A percentile compares a stretch with the other conserved stretches of the same genome.
Evolutionary conservation across 64 coral and sea anemone species (phyloP).

Genomic region (Actinia equina): DNA sequence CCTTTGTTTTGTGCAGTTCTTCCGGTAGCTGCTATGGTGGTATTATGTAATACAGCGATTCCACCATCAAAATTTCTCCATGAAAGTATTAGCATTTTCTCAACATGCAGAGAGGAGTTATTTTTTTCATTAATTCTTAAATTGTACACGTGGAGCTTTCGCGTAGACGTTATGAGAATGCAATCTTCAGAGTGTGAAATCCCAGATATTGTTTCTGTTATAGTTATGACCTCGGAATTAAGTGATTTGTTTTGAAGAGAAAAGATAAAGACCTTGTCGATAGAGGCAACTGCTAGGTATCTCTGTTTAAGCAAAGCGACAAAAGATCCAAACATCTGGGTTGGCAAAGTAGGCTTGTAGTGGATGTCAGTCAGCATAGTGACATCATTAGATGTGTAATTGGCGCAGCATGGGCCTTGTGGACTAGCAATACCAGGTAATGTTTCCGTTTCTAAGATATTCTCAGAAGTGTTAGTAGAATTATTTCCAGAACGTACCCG

Average conservation of each 20-base stretch:
- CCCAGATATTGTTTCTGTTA: not conserved
- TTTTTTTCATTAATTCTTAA: not conserved
- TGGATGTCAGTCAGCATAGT: slow-evolving; percentile 29
- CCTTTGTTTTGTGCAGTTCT: slow-evolving; percentile 16
- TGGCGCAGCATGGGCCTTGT: slow-evolving; percentile 46
- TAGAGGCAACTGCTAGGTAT: slow-evolving; percentile 16
- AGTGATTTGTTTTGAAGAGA: slow-evolving; percentile 9
- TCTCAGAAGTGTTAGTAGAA: slow-evolving; percentile 50
- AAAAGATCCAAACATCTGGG: slow-evolving; percentile 35
- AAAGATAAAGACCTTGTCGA: slow-evolving; percentile 25
- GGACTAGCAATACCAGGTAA: slow-evolving; percentile 60
- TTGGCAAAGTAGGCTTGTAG: slow-evolving; percentile 32
- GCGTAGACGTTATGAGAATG: not conserved
- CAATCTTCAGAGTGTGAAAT: slow-evolving; percentile 5
- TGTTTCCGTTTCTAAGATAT: slow-evolving; percentile 41
- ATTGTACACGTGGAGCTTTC: not conserved
- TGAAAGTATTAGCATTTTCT: not conserved
- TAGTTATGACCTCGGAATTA: not conserved
- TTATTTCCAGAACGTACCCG: slow-evolving; percentile 33
- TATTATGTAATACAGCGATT: not conserved
- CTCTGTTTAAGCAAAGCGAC: not conserved
- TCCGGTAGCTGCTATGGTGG: slow-evolving; percentile 45
- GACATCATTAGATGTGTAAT: not conserved
- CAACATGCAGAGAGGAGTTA: not conserved
- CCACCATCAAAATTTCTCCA: not conserved